A percentile compares a stretch with the other conserved stretches of the same genome.
These are phyloP conservation scores for Hanleya hanleyi DNA, from an alignment of 2,888 invertebrate genomes.

Conservation along the genomic window DNA sequence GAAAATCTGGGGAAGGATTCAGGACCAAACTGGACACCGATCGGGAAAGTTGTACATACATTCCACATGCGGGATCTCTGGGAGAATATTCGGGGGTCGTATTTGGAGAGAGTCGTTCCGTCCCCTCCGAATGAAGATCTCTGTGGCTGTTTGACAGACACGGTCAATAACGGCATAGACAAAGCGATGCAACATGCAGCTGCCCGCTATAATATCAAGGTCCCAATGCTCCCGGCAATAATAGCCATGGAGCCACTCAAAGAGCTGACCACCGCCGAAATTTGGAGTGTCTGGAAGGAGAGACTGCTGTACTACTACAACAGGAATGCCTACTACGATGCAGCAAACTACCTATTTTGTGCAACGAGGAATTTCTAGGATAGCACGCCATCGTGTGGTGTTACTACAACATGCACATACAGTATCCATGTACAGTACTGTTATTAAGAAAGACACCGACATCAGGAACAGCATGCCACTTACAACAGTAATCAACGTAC, in stretches of 20 bases:
- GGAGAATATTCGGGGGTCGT: constrained; percentile 31
- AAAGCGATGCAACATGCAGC: constrained; percentile 53
- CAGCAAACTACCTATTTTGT: constrained; percentile 57
- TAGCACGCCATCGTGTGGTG: too few relatives aligned
- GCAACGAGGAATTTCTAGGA: constrained; percentile 33
- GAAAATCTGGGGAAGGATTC: constrained; percentile 53
- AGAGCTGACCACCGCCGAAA: constrained; percentile 50
- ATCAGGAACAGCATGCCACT: too few relatives aligned
- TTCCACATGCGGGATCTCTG: constrained; percentile 63
- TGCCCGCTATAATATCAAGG: constrained; percentile 57
- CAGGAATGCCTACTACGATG: constrained; percentile 51
- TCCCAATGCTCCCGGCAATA: constrained; percentile 63
- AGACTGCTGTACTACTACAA: constrained; percentile 61
- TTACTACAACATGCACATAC: too few relatives aligned
- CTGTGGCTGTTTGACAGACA: constrained; percentile 51
- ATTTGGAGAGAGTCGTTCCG: constrained; percentile 32
- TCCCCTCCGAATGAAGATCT: constrained; percentile 40
- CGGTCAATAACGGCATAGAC: constrained; percentile 51
- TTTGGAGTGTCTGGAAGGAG: constrained; percentile 57
- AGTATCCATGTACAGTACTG: too few relatives aligned
- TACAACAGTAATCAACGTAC: too few relatives aligned
- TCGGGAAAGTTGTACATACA: constrained; percentile 56
- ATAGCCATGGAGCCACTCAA: constrained; percentile 61
- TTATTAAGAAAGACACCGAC: too few relatives aligned
- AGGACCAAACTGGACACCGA: constrained; percentile 58